Evolutionary conservation across 92 coral and sea anemone species (phyloP), one percentile per base, ranked within the genome.

Genomic region (Diadumene lineata): DNA sequence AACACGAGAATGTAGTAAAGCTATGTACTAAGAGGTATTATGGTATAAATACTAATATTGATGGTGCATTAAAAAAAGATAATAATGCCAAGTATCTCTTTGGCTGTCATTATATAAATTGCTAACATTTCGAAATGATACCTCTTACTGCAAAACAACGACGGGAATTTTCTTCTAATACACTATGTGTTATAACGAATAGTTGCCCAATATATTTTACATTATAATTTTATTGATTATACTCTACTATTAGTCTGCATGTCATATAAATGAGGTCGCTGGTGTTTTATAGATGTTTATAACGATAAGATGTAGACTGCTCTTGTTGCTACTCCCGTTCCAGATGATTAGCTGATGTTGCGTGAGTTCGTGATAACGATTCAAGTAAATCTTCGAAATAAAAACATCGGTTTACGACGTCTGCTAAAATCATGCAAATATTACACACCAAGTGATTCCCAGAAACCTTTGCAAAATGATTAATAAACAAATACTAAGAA

Each of bases 391-490:
- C 76, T 56, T 43, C 34, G 31, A n/a, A n/a, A 28, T 61, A 66
- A 56, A 72, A 72, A 72, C 66, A 72, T 57, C 23, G 15, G 9
- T 13, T 33, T 72, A 11, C 34, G 23, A 21, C 34, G 53, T 72
- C 55, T 72, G 34, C 21, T 21, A 55, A 31, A 72, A 62, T 57
- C 77, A 72, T 72, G 77, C 66, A 72, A 72, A 72, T 43, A 56
- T 56, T 3, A 11, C 31, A 17, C 4, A 50, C 18, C 26, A 19
- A 57, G 10, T 26, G 31, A 16, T 24, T 13, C 22, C 50, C 33
- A n/a, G 33, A 72, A 72, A 34, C 18, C 11, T 72, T 56, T 38
- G 34, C 44, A 28, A 34, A 31, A 23, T n/a, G n/a, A n/a, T n/a
- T n/a, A n/a, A n/a, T n/a, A n/a, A n/a, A n/a, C n/a, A n/a, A n/a